Base-by-base conservation (phyloP, 2,888 invertebrate genomes). In the Hydraecia micacea region DNA sequence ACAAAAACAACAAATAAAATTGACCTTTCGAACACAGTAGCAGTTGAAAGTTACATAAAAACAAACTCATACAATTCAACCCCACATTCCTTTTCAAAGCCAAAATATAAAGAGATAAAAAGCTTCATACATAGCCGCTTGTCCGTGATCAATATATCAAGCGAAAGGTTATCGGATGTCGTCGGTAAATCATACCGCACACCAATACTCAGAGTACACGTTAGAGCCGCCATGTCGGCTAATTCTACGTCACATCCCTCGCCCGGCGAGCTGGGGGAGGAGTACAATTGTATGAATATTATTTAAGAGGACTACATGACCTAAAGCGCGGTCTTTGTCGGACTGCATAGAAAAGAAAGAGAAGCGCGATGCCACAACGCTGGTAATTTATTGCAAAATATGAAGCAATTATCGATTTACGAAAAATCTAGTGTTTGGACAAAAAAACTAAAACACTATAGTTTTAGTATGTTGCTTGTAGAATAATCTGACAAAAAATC, bases 91-190 rank as follows among this genome's bases (percentile, higher is more conserved):
- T 63, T 67, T 77, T 73, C 68, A 66, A 55, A 78, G 82, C 62
- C 62, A 69, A 74, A 76, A 73, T 83, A 74, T 69, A 79, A 75
- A 82, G 80, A 85, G 76, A 85, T 84, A 86, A 85, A 85, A 86
- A 85, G 74, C 66, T 83, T 67, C 83, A 77, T 73, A 86, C 69
- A 83, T 79, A 78, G 55, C 46, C 74, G 81, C 63, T 77, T 79
- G 81, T 76, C 81, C 77, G 73, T 80, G 86, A 81, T 84, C 86
- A 75, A 86, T 86, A 86, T 86, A 86, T 86, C 84, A 86, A 82
- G n/a, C 32, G 58, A 77, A 79, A 86, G 86, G 86, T 86, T 86
- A 84, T 86, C 86, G 77, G 81, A 65, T 73, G 84, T 71, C 73
- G 78, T 46, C 87, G 66, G 73, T 86, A 86, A 84, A 86, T 86